Evolutionary conservation across 2,888 invertebrate genomes (phyloP).

Genomic region (Coremacera marginata): DNA sequence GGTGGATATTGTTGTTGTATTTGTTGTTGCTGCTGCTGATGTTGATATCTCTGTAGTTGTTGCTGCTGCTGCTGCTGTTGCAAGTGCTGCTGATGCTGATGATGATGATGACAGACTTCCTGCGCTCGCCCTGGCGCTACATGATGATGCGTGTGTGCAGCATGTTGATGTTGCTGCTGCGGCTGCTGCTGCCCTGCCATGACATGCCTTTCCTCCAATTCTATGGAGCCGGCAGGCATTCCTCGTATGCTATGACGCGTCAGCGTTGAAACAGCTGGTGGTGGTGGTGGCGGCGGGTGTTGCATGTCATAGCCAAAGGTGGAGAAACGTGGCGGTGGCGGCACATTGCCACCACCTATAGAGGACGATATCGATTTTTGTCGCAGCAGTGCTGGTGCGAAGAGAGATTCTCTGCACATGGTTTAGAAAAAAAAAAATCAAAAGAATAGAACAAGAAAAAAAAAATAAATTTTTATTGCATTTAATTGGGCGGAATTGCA

Average conservation of each 20-base stretch:
- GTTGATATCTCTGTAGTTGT: slow-evolving; percentile 41
- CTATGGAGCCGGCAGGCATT: slow-evolving; percentile 58
- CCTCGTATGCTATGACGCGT: slow-evolving; percentile 57
- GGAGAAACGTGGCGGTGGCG: slow-evolving; percentile 65
- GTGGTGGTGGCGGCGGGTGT: slow-evolving; percentile 47
- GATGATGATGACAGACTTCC: slow-evolving; percentile 64
- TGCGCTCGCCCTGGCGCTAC: slow-evolving; percentile 40
- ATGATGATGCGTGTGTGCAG: slow-evolving; percentile 49
- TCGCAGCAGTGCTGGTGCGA: slow-evolving; percentile 61
- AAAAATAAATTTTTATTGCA: background rate
- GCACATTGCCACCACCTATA: slow-evolving; percentile 52
- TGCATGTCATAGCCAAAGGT: slow-evolving; percentile 67
- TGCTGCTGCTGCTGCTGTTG: slow-evolving; percentile 59
- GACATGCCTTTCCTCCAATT: slow-evolving; percentile 62
- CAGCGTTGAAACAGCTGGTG: slow-evolving; percentile 53
- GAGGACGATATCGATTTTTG: slow-evolving; percentile 67
- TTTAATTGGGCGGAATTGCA: background rate
- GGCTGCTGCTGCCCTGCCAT: slow-evolving; percentile 48
- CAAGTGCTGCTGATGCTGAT: slow-evolving; percentile 66
- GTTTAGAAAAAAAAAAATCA: slow-evolving; percentile 22
- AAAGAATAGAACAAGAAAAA: slow-evolving; percentile 18
- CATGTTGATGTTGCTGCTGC: slow-evolving; percentile 52
- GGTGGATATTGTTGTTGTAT: slow-evolving; percentile 25
- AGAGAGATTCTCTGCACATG: slow-evolving; percentile 64
- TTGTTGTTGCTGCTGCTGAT: slow-evolving; percentile 37